These are phyloP conservation scores for Ondatra zibethicus DNA, from an alignment of 2,113 vertebrate genomes.

Conservation along the genomic window DNA sequence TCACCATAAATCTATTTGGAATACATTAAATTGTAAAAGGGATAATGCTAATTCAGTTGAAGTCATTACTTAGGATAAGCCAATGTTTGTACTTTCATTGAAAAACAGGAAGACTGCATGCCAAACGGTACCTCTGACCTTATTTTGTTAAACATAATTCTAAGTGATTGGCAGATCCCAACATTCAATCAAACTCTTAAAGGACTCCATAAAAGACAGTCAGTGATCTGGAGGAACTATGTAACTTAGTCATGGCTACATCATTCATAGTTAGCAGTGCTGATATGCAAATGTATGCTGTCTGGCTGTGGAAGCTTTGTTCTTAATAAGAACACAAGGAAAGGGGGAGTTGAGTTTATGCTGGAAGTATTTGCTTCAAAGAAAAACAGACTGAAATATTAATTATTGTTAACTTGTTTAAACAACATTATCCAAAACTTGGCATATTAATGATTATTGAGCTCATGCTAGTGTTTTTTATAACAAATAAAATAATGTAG, in stretches of 20 bases:
- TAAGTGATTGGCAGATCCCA: background rate
- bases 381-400: background rate
- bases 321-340: background rate
- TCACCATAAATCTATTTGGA: background rate
- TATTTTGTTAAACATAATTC: background rate
- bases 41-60: background rate
- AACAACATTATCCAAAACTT: background rate
- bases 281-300: background rate
- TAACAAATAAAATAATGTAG: background rate
- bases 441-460: background rate
- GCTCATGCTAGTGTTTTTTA: background rate
- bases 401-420: background rate
- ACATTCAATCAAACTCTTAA: background rate
- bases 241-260: background rate
- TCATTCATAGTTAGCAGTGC: background rate
- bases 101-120: background rate
- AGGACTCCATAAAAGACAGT: background rate
- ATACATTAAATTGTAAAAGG: constrained; percentile 11
- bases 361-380: constrained; percentile 8
- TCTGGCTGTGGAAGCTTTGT: background rate
- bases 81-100: background rate
- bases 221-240: background rate
- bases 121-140: background rate
- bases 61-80: background rate
- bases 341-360: background rate